Conservation (phyloP, 2,888 invertebrate species). For the Ochropleura leucogaster region DNA sequence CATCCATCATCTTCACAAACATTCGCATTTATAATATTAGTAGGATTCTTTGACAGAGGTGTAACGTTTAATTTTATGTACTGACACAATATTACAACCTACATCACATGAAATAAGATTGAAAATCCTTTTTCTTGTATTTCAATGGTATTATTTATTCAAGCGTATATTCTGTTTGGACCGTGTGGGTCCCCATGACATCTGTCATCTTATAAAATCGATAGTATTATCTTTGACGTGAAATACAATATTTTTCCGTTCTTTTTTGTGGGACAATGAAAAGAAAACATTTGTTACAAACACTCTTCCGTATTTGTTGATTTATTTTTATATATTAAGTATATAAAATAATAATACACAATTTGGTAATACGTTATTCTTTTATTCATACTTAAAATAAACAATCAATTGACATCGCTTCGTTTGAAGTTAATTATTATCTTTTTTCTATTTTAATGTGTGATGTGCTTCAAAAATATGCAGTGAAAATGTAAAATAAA, state of each 20-base stretch:
- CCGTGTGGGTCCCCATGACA: conserved; percentile 25
- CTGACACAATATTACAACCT: not conserved
- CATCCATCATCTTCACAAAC: no score
- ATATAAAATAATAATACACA: not conserved
- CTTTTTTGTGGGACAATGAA: not conserved
- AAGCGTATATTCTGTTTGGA: conserved; percentile 41
- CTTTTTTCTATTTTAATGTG: no score
- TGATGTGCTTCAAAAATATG: no score
- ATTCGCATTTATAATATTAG: no score
- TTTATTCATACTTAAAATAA: not conserved
- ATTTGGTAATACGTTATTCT: not conserved
- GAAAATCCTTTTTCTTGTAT: conserved; percentile 6
- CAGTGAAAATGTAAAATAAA: no score
- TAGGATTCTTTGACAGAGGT: not conserved
- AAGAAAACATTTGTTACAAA: not conserved
- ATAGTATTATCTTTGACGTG: conserved; percentile 8
- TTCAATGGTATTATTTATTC: conserved; percentile 29
- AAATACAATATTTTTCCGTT: not conserved
- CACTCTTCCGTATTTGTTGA: conserved; percentile 18
- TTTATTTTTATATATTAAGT: not conserved
- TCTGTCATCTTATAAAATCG: conserved; percentile 17
- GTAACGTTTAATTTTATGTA: not conserved
- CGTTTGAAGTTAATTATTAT: no score
- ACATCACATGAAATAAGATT: not conserved
- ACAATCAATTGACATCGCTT: no score